Base-by-base conservation (phyloP, 92 coral and sea anemone species). In the Parazoanthus darwini region DNA sequence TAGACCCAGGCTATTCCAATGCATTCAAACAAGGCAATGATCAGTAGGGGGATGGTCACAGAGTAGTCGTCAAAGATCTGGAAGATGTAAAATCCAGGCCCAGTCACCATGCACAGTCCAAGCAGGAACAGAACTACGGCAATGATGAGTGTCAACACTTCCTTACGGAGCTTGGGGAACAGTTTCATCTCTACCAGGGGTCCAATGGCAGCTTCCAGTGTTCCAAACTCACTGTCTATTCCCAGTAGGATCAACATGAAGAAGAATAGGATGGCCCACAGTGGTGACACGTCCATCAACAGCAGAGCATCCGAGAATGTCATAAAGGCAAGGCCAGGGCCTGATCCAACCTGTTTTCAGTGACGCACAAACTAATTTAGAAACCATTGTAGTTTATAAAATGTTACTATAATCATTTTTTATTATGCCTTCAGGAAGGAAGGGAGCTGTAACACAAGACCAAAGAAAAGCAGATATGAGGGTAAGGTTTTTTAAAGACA, bases 1-100 rank as follows among this genome's bases (percentile, higher is more conserved):
- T 97, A 97, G 71, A 97, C 95, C 99, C 99, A 97, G 33, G 99
- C 98, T 20, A 97, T 96, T 71, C 98, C 99, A 88, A 97, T 97
- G 78, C 99, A 97, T 93, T 97, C 98, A 90, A 97, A 97, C 68
- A 97, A 74, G 79, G 99, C 98, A 71, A 97, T 97, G 46, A 97
- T 96, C 89, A 97, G 76, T 91, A 97, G 85, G 2, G 99, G 98
- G 72, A 97, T 97, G 75, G 98, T 96, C 22, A 96, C 99, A 9
- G 96, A 96, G 89, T 95, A 97, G 79, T 97, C 99, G 36, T 97
- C 99, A 87, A 97, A 97, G 88, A 96, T 95, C 68, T 97, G 99
- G 88, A 97, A 97, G 86, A 97, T 81, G 85, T 97, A 97, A 58
- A 80, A 97, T 20, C 99, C 99, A 63, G 96, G 96, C 9, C 94